Evolutionary conservation across 1,140 invertebrate genomes (phyloP).

Genomic region (Ostrea edulis): DNA sequence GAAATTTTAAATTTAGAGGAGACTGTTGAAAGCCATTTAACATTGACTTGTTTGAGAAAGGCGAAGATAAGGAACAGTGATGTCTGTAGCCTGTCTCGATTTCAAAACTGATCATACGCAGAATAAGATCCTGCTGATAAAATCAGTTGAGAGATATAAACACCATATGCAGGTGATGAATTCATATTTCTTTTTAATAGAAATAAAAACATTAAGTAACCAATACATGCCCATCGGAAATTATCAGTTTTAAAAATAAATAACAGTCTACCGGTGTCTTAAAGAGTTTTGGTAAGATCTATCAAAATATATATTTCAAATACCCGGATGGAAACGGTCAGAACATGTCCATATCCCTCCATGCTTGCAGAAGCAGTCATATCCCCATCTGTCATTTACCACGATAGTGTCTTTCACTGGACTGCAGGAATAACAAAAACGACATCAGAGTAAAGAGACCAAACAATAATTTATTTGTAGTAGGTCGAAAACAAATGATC

Average conservation of each 20-base stretch:
- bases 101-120: too few species aligned
- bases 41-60: too few species aligned
- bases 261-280: not conserved
- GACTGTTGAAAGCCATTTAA: too few species aligned
- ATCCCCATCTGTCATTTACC: constrained; percentile 93
- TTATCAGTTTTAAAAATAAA: not conserved
- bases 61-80: too few species aligned
- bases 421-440: constrained; percentile 67
- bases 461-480: not conserved
- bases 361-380: constrained; percentile 88
- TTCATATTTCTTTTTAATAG: too few species aligned
- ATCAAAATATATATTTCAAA: not conserved
- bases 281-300: not conserved
- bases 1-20: too few species aligned
- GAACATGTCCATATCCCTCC: constrained; percentile 90
- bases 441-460: too few species aligned
- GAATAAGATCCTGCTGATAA: too few species aligned
- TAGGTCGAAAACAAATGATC: not conserved
- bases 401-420: constrained; percentile 94
- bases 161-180: too few species aligned
- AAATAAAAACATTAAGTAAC: too few species aligned
- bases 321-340: constrained; percentile 91
- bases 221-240: not conserved
- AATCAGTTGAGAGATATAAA: too few species aligned
- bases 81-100: too few species aligned